Evolutionary conservation across 2,888 invertebrate species (phyloP).

Genomic region (Pandemis cinnamomeana): DNA sequence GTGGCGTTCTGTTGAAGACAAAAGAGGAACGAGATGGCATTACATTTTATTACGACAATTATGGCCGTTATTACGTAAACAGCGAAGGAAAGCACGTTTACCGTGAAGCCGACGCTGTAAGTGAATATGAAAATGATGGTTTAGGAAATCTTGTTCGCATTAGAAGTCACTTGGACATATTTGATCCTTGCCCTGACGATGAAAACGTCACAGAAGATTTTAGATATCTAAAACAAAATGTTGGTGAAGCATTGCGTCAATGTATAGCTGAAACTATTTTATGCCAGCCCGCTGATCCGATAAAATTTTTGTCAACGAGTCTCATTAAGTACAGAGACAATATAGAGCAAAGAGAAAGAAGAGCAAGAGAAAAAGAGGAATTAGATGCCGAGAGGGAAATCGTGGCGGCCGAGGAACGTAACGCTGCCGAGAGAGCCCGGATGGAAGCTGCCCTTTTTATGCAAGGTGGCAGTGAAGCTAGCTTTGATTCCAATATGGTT

Average conservation of each 20-base stretch:
- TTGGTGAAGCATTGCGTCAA: constrained; percentile 71
- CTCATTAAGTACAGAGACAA: constrained; percentile 73
- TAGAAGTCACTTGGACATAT: constrained; percentile 67
- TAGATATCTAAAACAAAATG: constrained; percentile 69
- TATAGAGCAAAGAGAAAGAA: constrained; percentile 67
- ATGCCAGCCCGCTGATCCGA: constrained; percentile 75
- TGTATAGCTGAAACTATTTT: constrained; percentile 74
- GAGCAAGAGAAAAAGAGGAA: constrained; percentile 64
- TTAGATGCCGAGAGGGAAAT: constrained; percentile 67
- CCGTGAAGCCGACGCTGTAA: constrained; percentile 66
- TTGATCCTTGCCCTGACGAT: constrained; percentile 70
- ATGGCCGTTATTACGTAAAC: constrained; percentile 74
- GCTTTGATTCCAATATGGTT: constrained; percentile 72
- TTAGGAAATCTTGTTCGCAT: constrained; percentile 79
- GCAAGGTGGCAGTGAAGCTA: constrained; percentile 73
- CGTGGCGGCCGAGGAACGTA: constrained; percentile 65
- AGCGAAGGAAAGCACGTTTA: constrained; percentile 74
- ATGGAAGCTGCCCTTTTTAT: constrained; percentile 60
- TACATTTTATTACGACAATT: constrained; percentile 74
- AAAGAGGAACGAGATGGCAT: constrained; percentile 71
- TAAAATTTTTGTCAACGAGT: constrained; percentile 67
- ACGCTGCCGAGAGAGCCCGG: constrained; percentile 66
- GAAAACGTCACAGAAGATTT: constrained; percentile 75
- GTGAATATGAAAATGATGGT: constrained; percentile 80
- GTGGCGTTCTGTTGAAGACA: constrained; percentile 69